Base-by-base conservation (phyloP, 2,797 vertebrate genomes). In the Gymnodraco acuticeps region DNA sequence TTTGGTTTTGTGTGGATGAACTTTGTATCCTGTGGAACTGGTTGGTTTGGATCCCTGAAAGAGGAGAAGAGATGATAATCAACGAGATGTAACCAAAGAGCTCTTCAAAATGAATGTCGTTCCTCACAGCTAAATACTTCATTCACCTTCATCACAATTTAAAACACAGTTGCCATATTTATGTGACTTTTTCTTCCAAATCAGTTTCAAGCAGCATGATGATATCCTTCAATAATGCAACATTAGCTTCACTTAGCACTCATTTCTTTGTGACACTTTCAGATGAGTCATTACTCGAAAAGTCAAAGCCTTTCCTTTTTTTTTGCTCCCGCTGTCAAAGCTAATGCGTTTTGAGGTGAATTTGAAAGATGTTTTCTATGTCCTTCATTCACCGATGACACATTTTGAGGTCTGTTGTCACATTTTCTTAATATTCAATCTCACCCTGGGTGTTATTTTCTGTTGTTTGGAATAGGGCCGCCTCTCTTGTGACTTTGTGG, bases 1-100 rank as follows among this genome's bases (percentile, higher is more conserved):
- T 99, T 99, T 16, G 98, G 98, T 81, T 99, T 99, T 0, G 97
- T 99, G 79, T 99, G 98, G 80, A 99, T 99, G 90, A 99, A 99
- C 88, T 99, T 99, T 60, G 98, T 99, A 59, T 99, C 98, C 73
- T 99, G 98, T 8, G 98, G 98, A 33, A 99, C 97, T 0, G 98
- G 98, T 45, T 98, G 97, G 61, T 99, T 99, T 6, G 98, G 98
- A 87, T 99, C 97, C 16, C 98, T 99, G 83, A 55, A 70, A 72
- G 13, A 72, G 6, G 1, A 70, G 4, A 62, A 7, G 8, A 61
- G 0, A 60, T 66, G 1, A 60, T 54, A 31, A 47, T 46, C 10
- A 58, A 50, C 2, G 12, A 45, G 0, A 27, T 51, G 0, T 46
- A 54, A 17, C 27, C 12, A 38, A 48, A 41, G 5, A 10, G 3